These are phyloP conservation scores for Brachyalestes nurse DNA, from an alignment of 2,797 vertebrate species.

Conservation along the genomic window DNA sequence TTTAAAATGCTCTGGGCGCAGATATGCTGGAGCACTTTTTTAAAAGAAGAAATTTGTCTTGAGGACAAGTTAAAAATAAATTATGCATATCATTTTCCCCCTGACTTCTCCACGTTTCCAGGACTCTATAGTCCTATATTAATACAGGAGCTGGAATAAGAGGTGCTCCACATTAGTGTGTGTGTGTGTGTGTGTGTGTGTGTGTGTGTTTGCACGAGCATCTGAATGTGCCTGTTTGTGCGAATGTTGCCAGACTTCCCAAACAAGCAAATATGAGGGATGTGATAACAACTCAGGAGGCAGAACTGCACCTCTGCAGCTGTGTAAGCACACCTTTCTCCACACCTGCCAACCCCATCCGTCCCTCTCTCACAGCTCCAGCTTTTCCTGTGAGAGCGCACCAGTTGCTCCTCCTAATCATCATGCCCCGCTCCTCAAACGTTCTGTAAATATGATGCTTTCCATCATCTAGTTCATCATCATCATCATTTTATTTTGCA, in stretches of 20 bases:
- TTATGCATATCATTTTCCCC: slow-evolving; percentile 84
- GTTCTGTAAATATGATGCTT: background rate
- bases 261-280: slow-evolving; percentile 1
- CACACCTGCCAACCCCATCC: slow-evolving; percentile 39
- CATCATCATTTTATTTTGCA: background rate
- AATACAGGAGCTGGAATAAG: slow-evolving; percentile 31
- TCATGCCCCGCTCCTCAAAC: background rate
- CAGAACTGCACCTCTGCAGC: slow-evolving; percentile 46
- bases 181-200: slow-evolving; percentile 11
- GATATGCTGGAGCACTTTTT: slow-evolving; percentile 83
- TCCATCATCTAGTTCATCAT: too few relatives aligned
- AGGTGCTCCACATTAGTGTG: slow-evolving; percentile 39
- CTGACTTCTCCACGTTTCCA: slow-evolving; percentile 66
- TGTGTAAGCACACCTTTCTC: slow-evolving; percentile 48
- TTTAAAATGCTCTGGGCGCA: slow-evolving; percentile 80
- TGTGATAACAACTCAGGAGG: slow-evolving; percentile 34
- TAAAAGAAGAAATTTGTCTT: slow-evolving; percentile 83
- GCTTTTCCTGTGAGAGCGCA: slow-evolving; percentile 19
- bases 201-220: background rate
- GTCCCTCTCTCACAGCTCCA: slow-evolving; percentile 30
- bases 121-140: slow-evolving; percentile 45
- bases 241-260: background rate
- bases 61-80: slow-evolving; percentile 86
- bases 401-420: background rate
- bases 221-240: too few relatives aligned